Evolutionary conservation across 1,140 invertebrate species (phyloP).

Genomic region (Solenopsis invicta): DNA sequence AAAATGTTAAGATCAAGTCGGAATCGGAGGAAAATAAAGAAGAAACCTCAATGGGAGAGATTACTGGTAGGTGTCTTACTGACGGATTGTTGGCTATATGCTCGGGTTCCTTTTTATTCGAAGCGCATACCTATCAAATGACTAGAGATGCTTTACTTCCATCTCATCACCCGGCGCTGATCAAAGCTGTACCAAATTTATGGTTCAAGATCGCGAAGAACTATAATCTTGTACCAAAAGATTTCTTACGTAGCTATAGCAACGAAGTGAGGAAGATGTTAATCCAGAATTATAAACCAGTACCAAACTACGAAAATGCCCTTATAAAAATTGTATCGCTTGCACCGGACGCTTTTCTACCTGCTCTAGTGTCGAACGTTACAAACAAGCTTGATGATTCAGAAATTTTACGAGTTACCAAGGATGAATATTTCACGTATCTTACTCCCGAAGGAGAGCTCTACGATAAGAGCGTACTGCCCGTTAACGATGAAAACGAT

Average conservation of each 20-base stretch:
- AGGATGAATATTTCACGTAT: constrained; percentile 96
- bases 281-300: constrained; percentile 88
- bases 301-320: constrained; percentile 89
- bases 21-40: constrained; percentile 85
- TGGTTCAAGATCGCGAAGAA: constrained; percentile 90
- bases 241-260: constrained; percentile 87
- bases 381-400: constrained; percentile 89
- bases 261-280: constrained; percentile 88
- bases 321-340: constrained; percentile 89
- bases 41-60: constrained; percentile 72
- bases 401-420: constrained; percentile 91
- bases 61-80: constrained; percentile 82
- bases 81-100: constrained; percentile 84
- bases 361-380: constrained; percentile 87
- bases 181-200: constrained; percentile 86
- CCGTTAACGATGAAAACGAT: constrained; percentile 90
- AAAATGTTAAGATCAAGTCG: constrained; percentile 87
- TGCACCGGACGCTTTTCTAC: constrained; percentile 90
- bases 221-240: constrained; percentile 87
- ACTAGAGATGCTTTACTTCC: constrained; percentile 88
- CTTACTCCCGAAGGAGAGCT: constrained; percentile 95
- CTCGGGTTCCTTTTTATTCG: constrained; percentile 81
- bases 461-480: constrained; percentile 96
- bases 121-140: constrained; percentile 79
- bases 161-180: constrained; percentile 90